Evolutionary conservation across 2,113 vertebrate genomes (phyloP), one percentile per base, ranked within the genome.

Genomic region (Caretta caretta): DNA sequence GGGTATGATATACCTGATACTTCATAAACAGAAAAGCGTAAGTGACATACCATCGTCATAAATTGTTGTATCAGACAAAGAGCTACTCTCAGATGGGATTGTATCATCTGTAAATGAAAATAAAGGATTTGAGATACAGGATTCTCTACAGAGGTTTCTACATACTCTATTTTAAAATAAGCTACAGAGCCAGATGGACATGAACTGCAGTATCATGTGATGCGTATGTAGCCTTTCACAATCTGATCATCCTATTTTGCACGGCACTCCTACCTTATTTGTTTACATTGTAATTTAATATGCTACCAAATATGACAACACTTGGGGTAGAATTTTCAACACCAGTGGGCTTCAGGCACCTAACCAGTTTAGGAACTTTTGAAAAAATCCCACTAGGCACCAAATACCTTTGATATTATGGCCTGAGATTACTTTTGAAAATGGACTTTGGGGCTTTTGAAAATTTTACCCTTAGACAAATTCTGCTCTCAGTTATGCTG

Each of bases 21-120:
- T 95, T 81, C 62, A 62, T 7, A 83, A 59, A 27, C 6, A 5
- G 20, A 75, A 94, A 92, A 83, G 20, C 17, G 13, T 22, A 54
- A 93, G n/a, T 27, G 93, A 98, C 99, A 93, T 97, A 99, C 99
- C 98, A 62, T 99, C 99, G 24, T 99, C 99, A 88, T 98, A 98
- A 79, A 98, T 99, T 83, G 99, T 98, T 76, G 99, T 99, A 96
- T 99, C 99, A 0, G 99, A 99, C 62, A 99, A 97, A 83, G 99
- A 99, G 96, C 99, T 99, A 96, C 99, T 99, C 69, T 99, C 99
- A 0, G 99, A 99, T 3, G 98, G 98, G 87, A 99, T 99, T 59
- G 98, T 97, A 57, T 99, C 99, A 97, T 99, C 99, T 99, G 97
- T 62, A 93, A 96, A 97, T 3, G 91, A 96, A 95, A 98, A 93